Base-by-base conservation (phyloP, 2,888 invertebrate genomes). In the Melikaiella ostensackeni region DNA sequence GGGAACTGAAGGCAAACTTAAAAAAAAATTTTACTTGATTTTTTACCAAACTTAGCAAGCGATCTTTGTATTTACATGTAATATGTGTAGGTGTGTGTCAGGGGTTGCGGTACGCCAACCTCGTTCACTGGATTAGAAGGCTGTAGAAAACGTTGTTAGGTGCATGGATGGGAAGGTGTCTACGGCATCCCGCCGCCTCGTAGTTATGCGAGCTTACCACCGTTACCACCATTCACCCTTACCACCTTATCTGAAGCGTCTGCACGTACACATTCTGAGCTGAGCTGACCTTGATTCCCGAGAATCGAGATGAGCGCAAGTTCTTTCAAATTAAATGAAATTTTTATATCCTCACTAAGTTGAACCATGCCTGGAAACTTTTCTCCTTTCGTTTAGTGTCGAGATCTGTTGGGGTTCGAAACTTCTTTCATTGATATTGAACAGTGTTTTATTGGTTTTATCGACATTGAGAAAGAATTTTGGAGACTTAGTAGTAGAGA, bases 81-180 rank as follows among this genome's bases (percentile, higher is more conserved):
- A 42, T 6, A 16, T 42, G 16, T 74, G 27, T n/a, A 1, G 21
- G 6, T 21, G 13, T 21, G 46, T 13, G 19, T 42, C 0, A 27
- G 16, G 66, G 42, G 8, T 66, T 77, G 83, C 74, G 82, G 82
- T 83, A 74, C 70, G 78, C 82, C 82, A 74, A 76, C 80, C 80
- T 80, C 81, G 80, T 84, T 84, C 80, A 79, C 75, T 78, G 82
- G 81, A 83, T 84, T 84, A 82, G 74, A 75, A 77, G 80, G 66
- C 66, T 46, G 66, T 46, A 19, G 64, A 64, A 64, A 64, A 64
- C 38, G 24, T 64, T 64, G 64, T 64, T 64, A 64, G 38, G 38
- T 64, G 38, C 38, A 46, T 66, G 7, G 42, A 66, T 42, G 66
- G 42, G 24, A 66, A 66, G 66, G 66, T 66, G 66, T 66, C 66